phyloP scores from a whole-genome alignment of 2,113 vertebrate genomes.

The Osmerus eperlanus region DNA sequence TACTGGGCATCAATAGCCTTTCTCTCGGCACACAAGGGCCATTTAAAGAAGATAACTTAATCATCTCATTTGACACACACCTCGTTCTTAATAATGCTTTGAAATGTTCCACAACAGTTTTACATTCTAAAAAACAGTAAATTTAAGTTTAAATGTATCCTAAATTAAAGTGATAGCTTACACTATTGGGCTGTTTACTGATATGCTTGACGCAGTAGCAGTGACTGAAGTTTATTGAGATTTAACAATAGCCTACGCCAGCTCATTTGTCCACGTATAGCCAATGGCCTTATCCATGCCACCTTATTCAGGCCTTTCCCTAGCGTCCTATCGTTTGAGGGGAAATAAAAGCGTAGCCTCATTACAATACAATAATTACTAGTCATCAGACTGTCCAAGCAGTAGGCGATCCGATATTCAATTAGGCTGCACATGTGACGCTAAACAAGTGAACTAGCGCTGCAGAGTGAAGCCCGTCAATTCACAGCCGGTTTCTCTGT shows the following conservation, averaged over 20 bases:
- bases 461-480: constrained; percentile 44
- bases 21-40: neutral
- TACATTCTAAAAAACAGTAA: too few relatives aligned
- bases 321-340: neutral
- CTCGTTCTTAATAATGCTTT: constrained; percentile 3
- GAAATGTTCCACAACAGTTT: neutral
- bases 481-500: constrained; percentile 37
- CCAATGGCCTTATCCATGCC: neutral
- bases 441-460: constrained; percentile 20
- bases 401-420: neutral
- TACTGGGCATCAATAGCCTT: constrained; percentile 11
- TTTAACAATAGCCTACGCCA: neutral
- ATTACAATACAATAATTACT: neutral
- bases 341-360: neutral
- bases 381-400: neutral
- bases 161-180: too few relatives aligned
- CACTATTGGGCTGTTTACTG: too few relatives aligned
- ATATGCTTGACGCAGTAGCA: too few relatives aligned
- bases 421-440: neutral
- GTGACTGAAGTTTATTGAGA: too few relatives aligned
- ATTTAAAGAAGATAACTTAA: constrained; percentile 1
- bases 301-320: neutral
- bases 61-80: neutral
- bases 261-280: neutral
- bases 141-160: neutral